phyloP scores from a whole-genome alignment of 1,140 invertebrate genomes.

The Trichonephila clavipes region DNA sequence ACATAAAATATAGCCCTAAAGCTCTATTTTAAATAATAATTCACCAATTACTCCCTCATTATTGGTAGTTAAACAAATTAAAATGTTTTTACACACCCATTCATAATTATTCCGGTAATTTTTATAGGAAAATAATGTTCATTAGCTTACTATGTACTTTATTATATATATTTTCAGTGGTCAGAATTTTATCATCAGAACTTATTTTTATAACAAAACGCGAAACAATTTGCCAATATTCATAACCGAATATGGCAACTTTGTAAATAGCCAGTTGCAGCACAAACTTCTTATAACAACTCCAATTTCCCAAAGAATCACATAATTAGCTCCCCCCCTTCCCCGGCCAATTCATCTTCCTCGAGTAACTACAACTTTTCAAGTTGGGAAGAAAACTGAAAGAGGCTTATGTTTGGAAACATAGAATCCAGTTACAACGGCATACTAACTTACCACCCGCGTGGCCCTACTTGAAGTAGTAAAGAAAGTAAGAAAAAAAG shows the following conservation, averaged over 20 bases:
- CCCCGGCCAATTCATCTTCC: not conserved
- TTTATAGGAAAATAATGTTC: no score
- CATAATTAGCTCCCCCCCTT: not conserved
- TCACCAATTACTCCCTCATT: no score
- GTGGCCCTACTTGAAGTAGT: not conserved
- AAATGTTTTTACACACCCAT: no score
- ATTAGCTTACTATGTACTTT: no score
- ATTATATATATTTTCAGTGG: no score
- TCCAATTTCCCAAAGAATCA: not conserved
- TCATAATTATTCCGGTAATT: no score
- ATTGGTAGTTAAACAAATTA: no score
- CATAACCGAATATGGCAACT: not conserved
- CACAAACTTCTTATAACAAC: not conserved
- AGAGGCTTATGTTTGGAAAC: conserved; percentile 14
- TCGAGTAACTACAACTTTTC: not conserved
- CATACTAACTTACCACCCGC: conserved; percentile 48
- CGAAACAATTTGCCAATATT: not conserved
- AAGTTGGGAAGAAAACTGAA: not conserved
- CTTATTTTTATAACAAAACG: no score
- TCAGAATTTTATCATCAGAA: no score
- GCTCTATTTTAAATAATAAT: no score
- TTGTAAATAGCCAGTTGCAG: not conserved
- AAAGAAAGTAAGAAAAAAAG: not conserved
- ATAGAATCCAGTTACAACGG: not conserved
- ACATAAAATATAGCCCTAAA: no score